Base-by-base conservation (phyloP, 1,140 invertebrate genomes). In the Tetragonula clypearis region DNA sequence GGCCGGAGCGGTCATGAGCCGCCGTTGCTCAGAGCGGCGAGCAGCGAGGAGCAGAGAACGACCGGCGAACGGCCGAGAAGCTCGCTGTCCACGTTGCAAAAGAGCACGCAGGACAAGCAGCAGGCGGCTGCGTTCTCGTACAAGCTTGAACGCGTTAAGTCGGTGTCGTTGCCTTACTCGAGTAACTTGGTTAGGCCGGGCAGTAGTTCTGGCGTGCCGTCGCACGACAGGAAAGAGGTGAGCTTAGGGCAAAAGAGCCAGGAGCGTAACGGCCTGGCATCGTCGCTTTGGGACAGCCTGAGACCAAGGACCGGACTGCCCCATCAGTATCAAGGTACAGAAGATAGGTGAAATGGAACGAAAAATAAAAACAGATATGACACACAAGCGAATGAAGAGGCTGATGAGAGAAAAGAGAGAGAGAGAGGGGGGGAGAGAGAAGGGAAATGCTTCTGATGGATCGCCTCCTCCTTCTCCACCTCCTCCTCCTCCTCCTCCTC, bases 291-390 rank as follows among this genome's bases (percentile, higher is more conserved):
- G 93, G 93, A 94, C 91, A 94, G 90, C 89, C 89, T 94, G 66
- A 92, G 92, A 85, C 88, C 92, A 72, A 94, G 93, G 90, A 93
- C 87, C 83, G 93, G 92, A 86, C 88, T 94, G 73, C 91, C 91
- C 84, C 93, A 93, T 91, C 93, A 93, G 90, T 94, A 94, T 93
- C 93, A 93, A 94, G 93, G 93, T 94, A 94, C 92, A 93, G 92
- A 93, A 89, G 92, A 93, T 73, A 92, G 86, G 82, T 94, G 88
- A 93, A 92, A 82, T 55, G 81, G 80, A n/a, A 60, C 5, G 69
- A 49, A 55, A 49, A 14, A 14, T 15, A 56, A 62, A 62, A 49
- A 49, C 41, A 49, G 6, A 49, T 11, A 49, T 49, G n/a, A 49
- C 69, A 60, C 8, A 21, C 19, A 19, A 35, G 26, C 17, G 26